Evolutionary conservation across 2,888 invertebrate species (phyloP).

Genomic region (Cataglyphis albicans): DNA sequence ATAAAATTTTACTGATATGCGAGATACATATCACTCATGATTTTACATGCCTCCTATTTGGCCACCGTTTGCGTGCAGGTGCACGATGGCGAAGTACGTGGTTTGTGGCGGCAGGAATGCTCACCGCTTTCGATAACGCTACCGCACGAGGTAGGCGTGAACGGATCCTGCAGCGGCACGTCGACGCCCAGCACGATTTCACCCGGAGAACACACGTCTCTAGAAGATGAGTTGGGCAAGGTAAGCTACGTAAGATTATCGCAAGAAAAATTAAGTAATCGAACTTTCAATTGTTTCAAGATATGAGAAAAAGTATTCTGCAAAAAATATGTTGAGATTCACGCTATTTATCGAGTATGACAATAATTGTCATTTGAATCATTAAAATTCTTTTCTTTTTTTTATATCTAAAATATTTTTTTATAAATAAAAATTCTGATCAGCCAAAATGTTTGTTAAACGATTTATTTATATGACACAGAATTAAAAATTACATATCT

Average conservation of each 20-base stretch:
- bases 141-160: conserved; percentile 80
- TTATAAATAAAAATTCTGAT: neutral
- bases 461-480: neutral
- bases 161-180: conserved; percentile 84
- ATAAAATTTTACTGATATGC: conserved; percentile 15
- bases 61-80: conserved; percentile 74
- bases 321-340: neutral
- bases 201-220: conserved; percentile 85
- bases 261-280: neutral
- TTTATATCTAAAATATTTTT: neutral
- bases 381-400: neutral
- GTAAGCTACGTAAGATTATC: conserved; percentile 64
- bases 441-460: neutral
- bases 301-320: neutral
- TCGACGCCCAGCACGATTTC: conserved; percentile 87
- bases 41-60: conserved; percentile 65
- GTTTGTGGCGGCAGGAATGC: conserved; percentile 83
- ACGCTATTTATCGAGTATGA: neutral
- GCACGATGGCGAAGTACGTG: conserved; percentile 80
- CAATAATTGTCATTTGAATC: neutral
- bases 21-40: conserved; percentile 3
- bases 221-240: conserved; percentile 84
- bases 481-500: neutral
- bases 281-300: neutral
- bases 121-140: conserved; percentile 83